Evolutionary conservation across 2,797 vertebrate genomes (phyloP), one percentile per base, ranked within the genome.

Genomic region (Ptychobarbus kaznakovi): DNA sequence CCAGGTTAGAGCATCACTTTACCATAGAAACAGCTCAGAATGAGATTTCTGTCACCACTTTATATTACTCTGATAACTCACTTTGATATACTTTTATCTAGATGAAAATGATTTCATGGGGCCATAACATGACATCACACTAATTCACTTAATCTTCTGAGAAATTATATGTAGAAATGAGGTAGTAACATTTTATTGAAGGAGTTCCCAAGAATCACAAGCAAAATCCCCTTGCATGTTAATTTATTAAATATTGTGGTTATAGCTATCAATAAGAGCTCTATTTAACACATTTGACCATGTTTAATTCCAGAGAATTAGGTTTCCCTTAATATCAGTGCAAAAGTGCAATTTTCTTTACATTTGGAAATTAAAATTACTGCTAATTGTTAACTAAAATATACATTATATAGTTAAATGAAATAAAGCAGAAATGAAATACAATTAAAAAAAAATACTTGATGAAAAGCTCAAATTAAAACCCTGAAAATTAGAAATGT

Each of bases 1-100:
- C 51, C 97, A 98, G 92, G 97, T 99, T 89, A 70, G 91, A 38
- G 58, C 35, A 15, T 81, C 28, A 58, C 51, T 25, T 58, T 40
- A 1, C 6, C 18, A 32, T 13, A 61, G 28, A 44, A 58, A 63
- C 22, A 40, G 58, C 20, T 44, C 25, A 68, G 53, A 28, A 20
- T 82, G 5, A 1, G 3, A 25, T 42, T 42, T 46, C 44, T 46
- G 61, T 28, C 38, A 18, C 38, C 22, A 28, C 53, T 25, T 69
- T 56, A 73, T 65, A 73, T 8, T 44, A 49, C 38, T 65, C 46
- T 35, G 56, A 58, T 56, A 40, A n/a, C 22, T 4, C 8, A 13
- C 13, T n/a, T 74, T 73, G 44, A 81, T 82, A 22, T 73, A 38
- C 53, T 11, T 73, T 82, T 46, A 82, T 61, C 69, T 74, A 38